phyloP scores from a whole-genome alignment of 2,888 invertebrate species.

The Agrotis puta region DNA sequence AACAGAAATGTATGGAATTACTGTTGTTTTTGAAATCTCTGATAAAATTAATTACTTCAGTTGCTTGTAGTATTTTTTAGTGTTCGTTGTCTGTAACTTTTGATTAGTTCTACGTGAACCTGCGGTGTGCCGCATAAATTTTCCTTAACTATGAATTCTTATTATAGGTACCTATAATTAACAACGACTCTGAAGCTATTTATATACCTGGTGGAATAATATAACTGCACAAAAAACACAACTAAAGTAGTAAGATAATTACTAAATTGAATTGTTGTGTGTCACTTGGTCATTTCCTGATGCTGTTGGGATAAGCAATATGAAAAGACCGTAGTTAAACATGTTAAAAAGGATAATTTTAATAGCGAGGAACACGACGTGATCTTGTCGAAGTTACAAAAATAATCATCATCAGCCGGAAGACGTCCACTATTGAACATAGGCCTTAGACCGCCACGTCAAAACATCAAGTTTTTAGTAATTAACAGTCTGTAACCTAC shows the following conservation, averaged over 20 bases:
- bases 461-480: too few species aligned
- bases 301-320: neutral
- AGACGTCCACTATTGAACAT: too few species aligned
- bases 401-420: too few species aligned
- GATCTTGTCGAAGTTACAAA: too few species aligned
- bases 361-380: too few species aligned
- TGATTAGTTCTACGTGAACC: slow-evolving; percentile 25
- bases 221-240: slow-evolving; percentile 31
- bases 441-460: too few species aligned
- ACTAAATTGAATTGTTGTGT: slow-evolving; percentile 36
- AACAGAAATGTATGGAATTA: neutral
- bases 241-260: slow-evolving; percentile 26
- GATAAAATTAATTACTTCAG: neutral
- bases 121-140: slow-evolving; percentile 37
- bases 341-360: too few species aligned
- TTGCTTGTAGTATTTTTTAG: slow-evolving; percentile 1
- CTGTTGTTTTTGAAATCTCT: neutral
- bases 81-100: slow-evolving; percentile 2
- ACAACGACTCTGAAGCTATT: neutral
- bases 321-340: neutral
- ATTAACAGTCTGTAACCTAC: too few species aligned
- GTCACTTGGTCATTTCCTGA: slow-evolving; percentile 14
- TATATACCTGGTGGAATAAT: slow-evolving; percentile 19
- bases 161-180: neutral
- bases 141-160: slow-evolving; percentile 29